Base-by-base conservation (phyloP, 2,888 invertebrate genomes). In the Syrphus vitripennis region DNA sequence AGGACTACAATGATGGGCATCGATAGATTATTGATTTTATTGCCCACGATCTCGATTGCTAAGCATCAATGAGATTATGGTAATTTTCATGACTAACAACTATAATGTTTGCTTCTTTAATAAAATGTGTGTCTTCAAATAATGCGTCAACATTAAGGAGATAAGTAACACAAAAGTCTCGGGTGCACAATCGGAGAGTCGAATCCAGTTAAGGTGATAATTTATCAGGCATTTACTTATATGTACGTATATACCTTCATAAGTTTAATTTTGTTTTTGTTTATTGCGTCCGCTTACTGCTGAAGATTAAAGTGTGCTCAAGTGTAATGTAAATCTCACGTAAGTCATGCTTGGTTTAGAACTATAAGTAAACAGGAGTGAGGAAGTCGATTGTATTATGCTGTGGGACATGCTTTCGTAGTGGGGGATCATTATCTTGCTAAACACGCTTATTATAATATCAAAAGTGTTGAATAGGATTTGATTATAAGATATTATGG, bases 141-240 rank as follows among this genome's bases (percentile, higher is more conserved):
- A 77, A 72, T 67, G 42, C 34, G 45, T 42, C 34, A 45, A 61
- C 65, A 63, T 71, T 70, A 69, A 34, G 40, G 29, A 19, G 31
- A 19, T 31, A 19, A 16, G 19, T 5, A 4, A 12, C 21, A 10
- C 63, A 61, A 69, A 31, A 45, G 45, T 29, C 45, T 72, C 9
- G 42, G 26, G 21, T 55, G 53, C 67, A 53, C 71, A 61, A 61
- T 45, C 31, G 29, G 42, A 55, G 80, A 57, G 48, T 40, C 50
- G 72, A 77, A 72, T 84, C 76, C 67, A 77, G 72, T 84, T 84
- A 77, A 84, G 84, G 84, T 84, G 84, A 81, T 84, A 84, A 84
- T 84, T 84, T 84, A 84, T 84, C 40, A 53, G 40, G 24, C 84
- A 77, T 84, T 79, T 72, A 50, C 48, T n/a, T n/a, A 50, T 24